These are phyloP conservation scores for Orestias chungarensis DNA, from an alignment of 2,797 vertebrate species.

Conservation along the genomic window DNA sequence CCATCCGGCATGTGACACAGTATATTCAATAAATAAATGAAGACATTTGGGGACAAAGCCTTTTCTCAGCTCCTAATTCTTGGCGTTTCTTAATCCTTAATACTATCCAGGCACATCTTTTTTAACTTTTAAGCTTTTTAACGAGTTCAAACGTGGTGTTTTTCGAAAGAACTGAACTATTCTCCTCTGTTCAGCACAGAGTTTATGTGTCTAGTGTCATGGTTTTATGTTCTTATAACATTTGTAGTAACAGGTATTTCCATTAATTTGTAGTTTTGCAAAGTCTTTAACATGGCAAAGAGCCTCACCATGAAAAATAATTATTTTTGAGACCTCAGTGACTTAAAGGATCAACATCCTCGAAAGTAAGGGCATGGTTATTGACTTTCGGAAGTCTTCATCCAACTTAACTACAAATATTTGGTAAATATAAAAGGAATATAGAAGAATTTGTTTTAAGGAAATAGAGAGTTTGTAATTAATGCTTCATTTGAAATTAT, in stretches of 20 bases:
- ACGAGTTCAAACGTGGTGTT: background rate
- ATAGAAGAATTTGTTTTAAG: too few species aligned
- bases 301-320: background rate
- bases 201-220: too few species aligned
- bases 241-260: background rate
- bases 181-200: background rate
- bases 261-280: background rate
- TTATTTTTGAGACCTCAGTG: background rate
- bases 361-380: background rate
- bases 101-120: background rate
- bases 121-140: background rate
- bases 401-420: too few species aligned
- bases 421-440: too few species aligned
- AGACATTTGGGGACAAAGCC: background rate
- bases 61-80: background rate
- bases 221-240: too few species aligned
- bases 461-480: background rate
- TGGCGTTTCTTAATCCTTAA: background rate
- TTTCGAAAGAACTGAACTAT: background rate
- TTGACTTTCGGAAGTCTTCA: background rate
- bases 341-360: background rate
- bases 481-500: background rate
- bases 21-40: too few species aligned
- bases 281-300: background rate
- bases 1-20: too few species aligned